Conservation (phyloP, 2,113 vertebrate species). For the Myiopsitta monachus region DNA sequence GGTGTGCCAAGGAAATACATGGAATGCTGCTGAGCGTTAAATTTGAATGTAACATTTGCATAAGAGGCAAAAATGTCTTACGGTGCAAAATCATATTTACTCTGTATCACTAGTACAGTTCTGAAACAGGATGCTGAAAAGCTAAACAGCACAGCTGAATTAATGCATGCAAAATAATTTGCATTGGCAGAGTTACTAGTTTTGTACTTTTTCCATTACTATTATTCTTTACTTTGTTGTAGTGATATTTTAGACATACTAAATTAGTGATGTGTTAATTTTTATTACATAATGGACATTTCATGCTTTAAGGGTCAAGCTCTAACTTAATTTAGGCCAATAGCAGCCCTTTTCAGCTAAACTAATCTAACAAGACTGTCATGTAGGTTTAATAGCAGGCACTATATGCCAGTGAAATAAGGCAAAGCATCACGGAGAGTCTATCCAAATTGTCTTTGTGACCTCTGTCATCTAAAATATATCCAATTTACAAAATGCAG, state of each 20-base stretch:
- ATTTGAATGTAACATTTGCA: slow-evolving; percentile 4
- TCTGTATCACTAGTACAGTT: background rate
- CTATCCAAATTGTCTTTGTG: background rate
- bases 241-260: background rate
- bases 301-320: background rate
- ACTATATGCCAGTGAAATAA: background rate
- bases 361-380: background rate
- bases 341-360: background rate
- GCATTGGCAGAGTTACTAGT: background rate
- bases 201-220: background rate
- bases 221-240: background rate
- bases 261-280: background rate
- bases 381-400: background rate
- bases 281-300: background rate
- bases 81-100: background rate
- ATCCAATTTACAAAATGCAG: background rate
- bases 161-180: background rate
- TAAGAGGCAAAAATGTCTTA: background rate
- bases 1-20: background rate
- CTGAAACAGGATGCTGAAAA: background rate
- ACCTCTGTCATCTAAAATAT: background rate
- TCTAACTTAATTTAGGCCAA: background rate
- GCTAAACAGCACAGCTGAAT: background rate
- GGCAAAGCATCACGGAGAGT: background rate
- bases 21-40: background rate